These are phyloP conservation scores for Limonius californicus DNA, from an alignment of 1,140 invertebrate species.

Conservation along the genomic window DNA sequence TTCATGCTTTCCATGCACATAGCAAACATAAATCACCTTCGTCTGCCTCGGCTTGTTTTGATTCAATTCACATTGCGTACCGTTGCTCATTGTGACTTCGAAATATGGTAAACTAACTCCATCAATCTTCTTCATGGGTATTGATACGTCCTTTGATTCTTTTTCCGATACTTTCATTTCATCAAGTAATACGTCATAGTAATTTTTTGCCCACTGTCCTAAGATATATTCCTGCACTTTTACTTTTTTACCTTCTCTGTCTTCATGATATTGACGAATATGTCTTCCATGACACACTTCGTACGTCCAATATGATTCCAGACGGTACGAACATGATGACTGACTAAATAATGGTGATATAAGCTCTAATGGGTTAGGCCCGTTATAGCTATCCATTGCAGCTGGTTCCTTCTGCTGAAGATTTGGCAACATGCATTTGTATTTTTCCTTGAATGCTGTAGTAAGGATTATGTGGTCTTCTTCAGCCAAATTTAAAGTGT, in stretches of 20 bases:
- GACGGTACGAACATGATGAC: slow-evolving; percentile 73
- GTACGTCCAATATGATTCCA: slow-evolving; percentile 97
- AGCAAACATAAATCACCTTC: slow-evolving; percentile 81
- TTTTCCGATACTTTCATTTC: slow-evolving; percentile 54
- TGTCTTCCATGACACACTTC: slow-evolving; percentile 92
- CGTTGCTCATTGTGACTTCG: slow-evolving; percentile 73
- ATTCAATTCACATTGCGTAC: slow-evolving; percentile 90
- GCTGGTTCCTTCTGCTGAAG: slow-evolving; percentile 55
- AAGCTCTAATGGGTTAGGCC: slow-evolving; percentile 71
- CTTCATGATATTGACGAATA: slow-evolving; percentile 93
- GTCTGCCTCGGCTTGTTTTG: slow-evolving; percentile 73
- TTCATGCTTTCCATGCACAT: slow-evolving; percentile 81
- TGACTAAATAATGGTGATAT: slow-evolving; percentile 72
- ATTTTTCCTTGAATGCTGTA: slow-evolving; percentile 65
- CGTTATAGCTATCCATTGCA: slow-evolving; percentile 58
- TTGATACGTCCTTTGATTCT: slow-evolving; percentile 49
- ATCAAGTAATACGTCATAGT: slow-evolving; percentile 49
- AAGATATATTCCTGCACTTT: slow-evolving; percentile 80
- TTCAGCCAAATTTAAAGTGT: slow-evolving; percentile 47
- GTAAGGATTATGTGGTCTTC: slow-evolving; percentile 55
- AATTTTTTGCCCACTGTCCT: slow-evolving; percentile 64
- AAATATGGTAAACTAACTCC: slow-evolving; percentile 80
- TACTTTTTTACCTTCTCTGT: slow-evolving; percentile 79
- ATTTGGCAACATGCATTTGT: slow-evolving; percentile 72
- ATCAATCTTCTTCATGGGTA: slow-evolving; percentile 74